These are phyloP conservation scores for human DNA, from an alignment of 2,113 vertebrate genomes.

Conservation along the genomic window DNA sequence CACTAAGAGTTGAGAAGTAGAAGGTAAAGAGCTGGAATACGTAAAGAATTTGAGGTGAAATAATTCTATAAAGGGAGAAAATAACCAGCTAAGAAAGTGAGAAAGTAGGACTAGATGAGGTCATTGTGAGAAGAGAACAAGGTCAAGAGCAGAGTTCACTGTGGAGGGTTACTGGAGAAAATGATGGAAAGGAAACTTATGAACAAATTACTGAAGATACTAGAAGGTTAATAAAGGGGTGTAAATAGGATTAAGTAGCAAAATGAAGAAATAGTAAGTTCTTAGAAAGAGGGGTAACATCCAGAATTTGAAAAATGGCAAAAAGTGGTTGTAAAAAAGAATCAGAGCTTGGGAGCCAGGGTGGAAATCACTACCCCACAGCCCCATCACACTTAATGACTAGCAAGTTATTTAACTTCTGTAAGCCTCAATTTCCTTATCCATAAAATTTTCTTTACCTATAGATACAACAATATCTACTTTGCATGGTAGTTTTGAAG, in stretches of 20 bases:
- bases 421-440: constrained; percentile 5
- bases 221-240: background rate
- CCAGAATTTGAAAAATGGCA: constrained; percentile 37
- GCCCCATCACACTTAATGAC: background rate
- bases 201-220: constrained; percentile 17
- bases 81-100: background rate
- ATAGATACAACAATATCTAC: background rate
- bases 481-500: background rate
- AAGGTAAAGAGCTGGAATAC: background rate
- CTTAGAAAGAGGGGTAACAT: constrained; percentile 35
- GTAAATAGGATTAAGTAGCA: background rate
- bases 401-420: background rate
- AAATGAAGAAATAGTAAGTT: constrained; percentile 6
- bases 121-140: background rate
- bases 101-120: background rate
- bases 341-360: background rate
- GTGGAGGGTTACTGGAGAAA: background rate
- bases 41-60: background rate
- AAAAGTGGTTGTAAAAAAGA: background rate
- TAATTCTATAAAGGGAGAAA: background rate
- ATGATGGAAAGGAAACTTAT: background rate
- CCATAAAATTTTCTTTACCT: constrained; percentile 37
- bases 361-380: background rate
- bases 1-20: background rate
- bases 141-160: background rate